Evolutionary conservation across 2,113 vertebrate genomes (phyloP), one percentile per base, ranked within the genome.

Genomic region (Sceloporus tristichus): DNA sequence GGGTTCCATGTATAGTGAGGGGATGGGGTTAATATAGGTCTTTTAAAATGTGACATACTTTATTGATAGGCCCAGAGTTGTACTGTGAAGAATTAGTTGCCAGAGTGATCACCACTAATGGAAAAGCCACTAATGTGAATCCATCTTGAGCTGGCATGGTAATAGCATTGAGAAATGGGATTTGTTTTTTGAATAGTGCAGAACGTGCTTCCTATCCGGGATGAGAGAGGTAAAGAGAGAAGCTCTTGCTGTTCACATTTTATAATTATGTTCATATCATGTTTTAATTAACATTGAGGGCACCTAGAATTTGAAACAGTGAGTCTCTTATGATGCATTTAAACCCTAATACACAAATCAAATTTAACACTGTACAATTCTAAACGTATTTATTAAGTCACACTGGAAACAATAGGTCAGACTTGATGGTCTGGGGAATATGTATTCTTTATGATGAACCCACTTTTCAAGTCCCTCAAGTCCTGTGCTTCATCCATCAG

Each of bases 211-310:
- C 59, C 84, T 77, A 42, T 77, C 38, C 74, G n/a, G 74, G 84
- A 85, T 48, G 74, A 77, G 38, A 85, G 56, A 48, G 74, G 56
- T 29, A 77, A 77, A 77, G 59, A 21, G 73, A 38, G 84, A 29
- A 56, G 23, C 16, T 74, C 34, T 82, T 71, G 38, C 79, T 75
- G 25, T 23, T 74, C 70, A 23, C 68, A 71, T 38, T 82, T 74
- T 82, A 56, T 80, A 81, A 87, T 74, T 81, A 87, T 48, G 79
- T 82, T 87, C 71, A 29, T 53, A 82, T 62, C 70, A 81, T 87
- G 86, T 62, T 87, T 82, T 87, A 87, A 82, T 87, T 87, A 87
- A 82, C 79, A 74, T 73, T 27, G 40, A 74, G 79, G 68, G 56
- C 70, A 87, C 5, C 27, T 40, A 56, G 14, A 18, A 1, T 0